These are phyloP conservation scores for Callorhinus ursinus DNA, from an alignment of 2,113 vertebrate species.

Conservation along the genomic window DNA sequence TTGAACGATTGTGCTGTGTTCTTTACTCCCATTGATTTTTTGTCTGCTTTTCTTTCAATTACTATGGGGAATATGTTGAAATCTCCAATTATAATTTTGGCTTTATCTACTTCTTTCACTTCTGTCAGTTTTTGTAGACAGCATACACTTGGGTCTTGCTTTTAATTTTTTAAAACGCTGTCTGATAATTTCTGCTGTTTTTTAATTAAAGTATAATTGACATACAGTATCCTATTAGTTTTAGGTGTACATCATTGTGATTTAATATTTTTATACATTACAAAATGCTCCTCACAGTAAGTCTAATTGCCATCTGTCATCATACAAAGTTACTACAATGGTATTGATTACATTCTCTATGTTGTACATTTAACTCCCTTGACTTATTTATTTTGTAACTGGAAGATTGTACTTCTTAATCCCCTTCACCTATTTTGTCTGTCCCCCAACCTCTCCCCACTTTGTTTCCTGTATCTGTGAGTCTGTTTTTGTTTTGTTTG, in stretches of 20 bases:
- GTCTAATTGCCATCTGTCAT: neutral
- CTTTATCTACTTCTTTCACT: conserved; percentile 28
- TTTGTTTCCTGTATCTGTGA: neutral
- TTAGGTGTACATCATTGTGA: neutral
- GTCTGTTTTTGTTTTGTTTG: neutral
- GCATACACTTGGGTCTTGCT: neutral
- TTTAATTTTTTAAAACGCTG: neutral
- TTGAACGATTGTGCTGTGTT: conserved; percentile 3
- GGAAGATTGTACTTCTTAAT: neutral
- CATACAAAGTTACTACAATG: neutral
- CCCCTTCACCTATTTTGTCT: neutral
- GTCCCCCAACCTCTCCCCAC: neutral
- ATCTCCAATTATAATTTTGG: conserved; percentile 18
- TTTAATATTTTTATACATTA: neutral
- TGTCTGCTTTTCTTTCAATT: conserved; percentile 19
- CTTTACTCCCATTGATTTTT: conserved; percentile 7
- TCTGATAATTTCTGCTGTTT: neutral
- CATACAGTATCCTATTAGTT: neutral
- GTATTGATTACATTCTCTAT: neutral
- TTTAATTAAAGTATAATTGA: neutral
- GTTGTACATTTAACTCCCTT: neutral
- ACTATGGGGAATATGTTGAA: neutral
- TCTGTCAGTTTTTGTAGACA: neutral
- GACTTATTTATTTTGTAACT: neutral
- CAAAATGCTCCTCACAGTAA: neutral